phyloP scores from a whole-genome alignment of 2,888 invertebrate genomes.

The Lampropteryx suffumata region DNA sequence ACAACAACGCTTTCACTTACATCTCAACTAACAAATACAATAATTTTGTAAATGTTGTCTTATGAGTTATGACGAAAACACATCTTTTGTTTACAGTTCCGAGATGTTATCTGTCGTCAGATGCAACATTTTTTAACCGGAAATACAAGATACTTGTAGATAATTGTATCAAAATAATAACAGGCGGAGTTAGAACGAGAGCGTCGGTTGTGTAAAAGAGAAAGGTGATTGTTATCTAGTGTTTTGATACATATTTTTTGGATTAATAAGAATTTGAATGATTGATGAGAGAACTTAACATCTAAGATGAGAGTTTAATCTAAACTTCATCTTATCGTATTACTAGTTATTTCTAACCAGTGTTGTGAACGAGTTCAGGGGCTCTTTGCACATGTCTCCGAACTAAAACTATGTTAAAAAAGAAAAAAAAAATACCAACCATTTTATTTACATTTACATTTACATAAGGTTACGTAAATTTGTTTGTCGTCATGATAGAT shows the following conservation, averaged over 20 bases:
- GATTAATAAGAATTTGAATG: conserved; percentile 37
- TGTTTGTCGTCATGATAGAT: too few species aligned
- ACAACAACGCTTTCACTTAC: conserved; percentile 10
- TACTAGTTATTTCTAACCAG: too few species aligned
- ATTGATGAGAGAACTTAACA: conserved; percentile 15
- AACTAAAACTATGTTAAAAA: too few species aligned
- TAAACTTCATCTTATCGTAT: too few species aligned
- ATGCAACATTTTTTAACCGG: conserved; percentile 26
- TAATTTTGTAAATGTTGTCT: conserved; percentile 19
- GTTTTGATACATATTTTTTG: conserved; percentile 37
- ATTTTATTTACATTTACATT: too few species aligned
- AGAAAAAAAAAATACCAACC: too few species aligned
- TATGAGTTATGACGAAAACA: conserved; percentile 41
- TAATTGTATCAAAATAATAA: conserved; percentile 40
- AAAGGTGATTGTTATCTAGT: conserved; percentile 46
- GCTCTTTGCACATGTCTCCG: too few species aligned
- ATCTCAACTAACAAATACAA: conserved; percentile 16
- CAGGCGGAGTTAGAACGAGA: conserved; percentile 31
- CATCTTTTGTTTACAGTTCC: conserved; percentile 30
- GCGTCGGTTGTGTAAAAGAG: conserved; percentile 40
- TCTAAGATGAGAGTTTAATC: too few species aligned
- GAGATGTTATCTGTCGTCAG: conserved; percentile 34
- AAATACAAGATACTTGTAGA: conserved; percentile 31
- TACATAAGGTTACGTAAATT: too few species aligned
- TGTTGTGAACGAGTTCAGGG: too few species aligned